phyloP scores from a whole-genome alignment of 2,888 invertebrate genomes.

The Thymelicus acteon region DNA sequence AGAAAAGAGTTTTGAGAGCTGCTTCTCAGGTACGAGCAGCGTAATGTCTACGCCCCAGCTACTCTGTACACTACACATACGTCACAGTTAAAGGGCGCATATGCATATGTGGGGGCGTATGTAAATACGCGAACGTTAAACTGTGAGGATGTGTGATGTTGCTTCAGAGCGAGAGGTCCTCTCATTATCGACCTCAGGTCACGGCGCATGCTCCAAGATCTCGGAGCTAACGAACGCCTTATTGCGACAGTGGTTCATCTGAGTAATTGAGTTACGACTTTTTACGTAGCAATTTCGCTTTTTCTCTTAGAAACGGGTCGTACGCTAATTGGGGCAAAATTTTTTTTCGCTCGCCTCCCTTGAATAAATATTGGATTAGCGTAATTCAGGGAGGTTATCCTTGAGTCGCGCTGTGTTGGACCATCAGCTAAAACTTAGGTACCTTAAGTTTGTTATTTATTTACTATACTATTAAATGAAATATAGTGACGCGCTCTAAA shows the following conservation, averaged over 20 bases:
- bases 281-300: slow-evolving; percentile 84
- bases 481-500: no score
- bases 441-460: neutral
- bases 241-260: slow-evolving; percentile 83
- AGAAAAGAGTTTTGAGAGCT: no score
- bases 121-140: slow-evolving; percentile 83
- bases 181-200: slow-evolving; percentile 86
- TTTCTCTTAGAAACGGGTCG: slow-evolving; percentile 78
- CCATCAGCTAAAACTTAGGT: neutral
- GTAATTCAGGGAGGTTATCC: slow-evolving; percentile 72
- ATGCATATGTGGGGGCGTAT: slow-evolving; percentile 82
- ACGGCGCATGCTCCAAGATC: slow-evolving; percentile 82
- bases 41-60: slow-evolving; percentile 39
- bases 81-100: slow-evolving; percentile 70
- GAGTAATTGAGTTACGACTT: slow-evolving; percentile 84
- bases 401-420: slow-evolving; percentile 44
- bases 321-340: slow-evolving; percentile 78
- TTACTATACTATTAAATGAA: neutral
- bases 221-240: slow-evolving; percentile 79
- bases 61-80: slow-evolving; percentile 50
- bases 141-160: slow-evolving; percentile 83
- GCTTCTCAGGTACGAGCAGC: neutral
- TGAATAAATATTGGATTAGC: slow-evolving; percentile 79
- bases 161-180: slow-evolving; percentile 78
- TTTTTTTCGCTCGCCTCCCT: slow-evolving; percentile 67